These are phyloP conservation scores for Thera britannica DNA, from an alignment of 2,888 invertebrate species.

Conservation along the genomic window DNA sequence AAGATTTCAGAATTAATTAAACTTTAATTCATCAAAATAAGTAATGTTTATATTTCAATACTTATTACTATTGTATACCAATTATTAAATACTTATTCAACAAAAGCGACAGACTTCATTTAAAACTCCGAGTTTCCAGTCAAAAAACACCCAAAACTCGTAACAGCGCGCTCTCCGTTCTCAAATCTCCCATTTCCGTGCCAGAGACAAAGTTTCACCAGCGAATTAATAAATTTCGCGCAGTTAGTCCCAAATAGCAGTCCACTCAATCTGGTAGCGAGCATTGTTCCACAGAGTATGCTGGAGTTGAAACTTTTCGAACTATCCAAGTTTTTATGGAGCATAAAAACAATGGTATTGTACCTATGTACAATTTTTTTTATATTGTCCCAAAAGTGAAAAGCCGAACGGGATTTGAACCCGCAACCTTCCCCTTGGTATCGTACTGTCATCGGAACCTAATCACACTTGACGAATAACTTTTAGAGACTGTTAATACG, in stretches of 20 bases:
- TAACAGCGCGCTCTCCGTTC: constrained; percentile 7
- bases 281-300: constrained; percentile 15
- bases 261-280: constrained; percentile 16
- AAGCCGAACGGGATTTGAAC: too few relatives aligned
- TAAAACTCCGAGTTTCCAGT: background rate
- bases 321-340: background rate
- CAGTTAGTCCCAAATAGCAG: constrained; percentile 22
- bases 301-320: constrained; percentile 7
- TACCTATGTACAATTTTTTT: too few relatives aligned
- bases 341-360: too few relatives aligned
- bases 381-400: too few relatives aligned
- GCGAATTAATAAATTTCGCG: constrained; percentile 22
- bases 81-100: background rate
- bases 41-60: too few relatives aligned
- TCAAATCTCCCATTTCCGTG: constrained; percentile 19
- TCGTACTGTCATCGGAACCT: too few relatives aligned
- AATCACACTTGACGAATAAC: too few relatives aligned
- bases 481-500: too few relatives aligned
- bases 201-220: constrained; percentile 20
- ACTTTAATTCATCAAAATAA: too few relatives aligned
- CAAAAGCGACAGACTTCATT: background rate
- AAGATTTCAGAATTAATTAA: too few relatives aligned
- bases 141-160: constrained; percentile 5
- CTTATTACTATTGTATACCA: too few relatives aligned
- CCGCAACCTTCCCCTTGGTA: too few relatives aligned